Conservation (phyloP, 2,888 invertebrate species). For the Caenorhabditis macrosperma region DNA sequence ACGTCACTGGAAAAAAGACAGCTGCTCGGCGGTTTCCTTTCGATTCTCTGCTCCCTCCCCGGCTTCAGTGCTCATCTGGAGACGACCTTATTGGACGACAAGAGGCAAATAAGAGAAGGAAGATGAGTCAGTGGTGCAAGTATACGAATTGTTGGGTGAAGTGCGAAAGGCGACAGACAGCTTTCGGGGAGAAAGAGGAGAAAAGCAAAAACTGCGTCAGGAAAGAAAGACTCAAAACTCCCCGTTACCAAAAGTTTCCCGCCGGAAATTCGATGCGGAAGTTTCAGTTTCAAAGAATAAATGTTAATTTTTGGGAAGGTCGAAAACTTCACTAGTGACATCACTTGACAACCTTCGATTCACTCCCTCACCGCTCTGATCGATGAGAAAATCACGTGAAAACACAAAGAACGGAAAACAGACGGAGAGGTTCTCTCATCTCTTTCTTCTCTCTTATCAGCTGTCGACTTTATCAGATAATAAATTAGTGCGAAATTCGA, state of each 20-base stretch:
- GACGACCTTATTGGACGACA: neutral
- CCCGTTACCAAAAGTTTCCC: too few relatives aligned
- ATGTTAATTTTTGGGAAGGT: too few relatives aligned
- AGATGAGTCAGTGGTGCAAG: neutral
- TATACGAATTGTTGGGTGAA: neutral
- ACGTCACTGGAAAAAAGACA: slow-evolving; percentile 24
- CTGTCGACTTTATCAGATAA: too few relatives aligned
- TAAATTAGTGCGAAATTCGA: too few relatives aligned
- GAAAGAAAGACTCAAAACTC: too few relatives aligned
- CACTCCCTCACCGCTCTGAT: neutral
- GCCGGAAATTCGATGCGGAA: too few relatives aligned
- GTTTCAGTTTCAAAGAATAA: too few relatives aligned
- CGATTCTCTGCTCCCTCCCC: neutral
- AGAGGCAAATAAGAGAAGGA: neutral
- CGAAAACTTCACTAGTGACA: neutral
- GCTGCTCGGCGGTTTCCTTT: slow-evolving; percentile 7
- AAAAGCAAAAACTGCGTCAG: too few relatives aligned
- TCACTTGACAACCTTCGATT: neutral
- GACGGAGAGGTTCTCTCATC: neutral
- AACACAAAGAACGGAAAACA: neutral
- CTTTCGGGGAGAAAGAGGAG: too few relatives aligned
- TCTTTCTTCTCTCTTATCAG: too few relatives aligned
- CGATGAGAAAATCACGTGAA: neutral
- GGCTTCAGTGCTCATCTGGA: neutral
- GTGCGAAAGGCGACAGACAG: too few relatives aligned